Base-by-base conservation (phyloP, 2,888 invertebrate species). In the Orthosia cruda region DNA sequence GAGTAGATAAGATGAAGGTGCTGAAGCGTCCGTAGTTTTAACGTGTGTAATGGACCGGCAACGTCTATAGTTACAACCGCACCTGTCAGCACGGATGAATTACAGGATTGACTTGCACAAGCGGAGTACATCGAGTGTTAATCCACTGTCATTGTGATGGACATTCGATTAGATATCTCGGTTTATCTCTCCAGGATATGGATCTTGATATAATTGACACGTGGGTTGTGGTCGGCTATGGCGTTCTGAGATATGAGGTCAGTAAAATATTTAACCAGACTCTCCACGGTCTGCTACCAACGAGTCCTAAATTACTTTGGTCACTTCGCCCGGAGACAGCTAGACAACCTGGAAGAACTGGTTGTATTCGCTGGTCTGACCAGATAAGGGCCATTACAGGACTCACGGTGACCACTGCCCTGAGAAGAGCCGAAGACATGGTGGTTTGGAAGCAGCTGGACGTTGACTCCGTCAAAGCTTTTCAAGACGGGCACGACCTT, bases 91-190 rank as follows among this genome's bases (percentile, higher is more conserved):
- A 12, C 13, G 32, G 20, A 65, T 70, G 82, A 82, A 77, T 77
- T 81, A 66, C 13, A 58, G 57, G 20, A 9, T 67, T 18, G 40
- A 49, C n/a, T 26, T 67, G 57, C 64, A 54, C 52, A 54, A 67
- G 67, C 20, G 18, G 52, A 63, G 26, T 65, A 55, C 54, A 77
- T 71, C 18, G 20, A 77, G 64, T 79, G 73, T 64, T 72, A 79
- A 80, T 67, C 50, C 18, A 68, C 40, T 64, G 57, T 61, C 80
- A 59, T 68, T 45, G 47, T 83, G 55, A 79, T 72, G 54, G 64
- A 79, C 79, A 83, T 67, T 59, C 64, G 49, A 83, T 80, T 68
- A 73, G 64, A 57, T 79, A 66, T 80, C 84, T 73, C 12, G 32
- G 65, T 79, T 73, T 65, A 83, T 83, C 84, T 78, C 20, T 55